A percentile compares a stretch with the other conserved stretches of the same genome.
Evolutionary conservation across 2,113 vertebrate species (phyloP).

Genomic region (Vulpes ferrilata): DNA sequence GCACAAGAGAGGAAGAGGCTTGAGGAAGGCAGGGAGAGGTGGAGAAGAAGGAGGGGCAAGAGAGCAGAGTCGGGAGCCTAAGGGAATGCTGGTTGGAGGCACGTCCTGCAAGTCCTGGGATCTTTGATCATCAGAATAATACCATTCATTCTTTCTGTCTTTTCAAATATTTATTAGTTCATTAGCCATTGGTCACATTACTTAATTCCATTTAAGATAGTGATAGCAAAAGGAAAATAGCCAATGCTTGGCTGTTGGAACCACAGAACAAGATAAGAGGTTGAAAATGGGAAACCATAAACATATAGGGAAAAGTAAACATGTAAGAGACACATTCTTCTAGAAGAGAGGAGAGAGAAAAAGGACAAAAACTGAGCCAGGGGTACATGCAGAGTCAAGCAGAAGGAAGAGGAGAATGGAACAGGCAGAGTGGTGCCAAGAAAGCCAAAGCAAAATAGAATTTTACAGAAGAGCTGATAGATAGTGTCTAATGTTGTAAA

Average conservation of each 20-base stretch:
- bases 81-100: background rate
- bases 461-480: background rate
- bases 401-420: background rate
- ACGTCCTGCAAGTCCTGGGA: background rate
- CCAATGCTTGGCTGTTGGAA: background rate
- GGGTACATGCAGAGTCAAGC: too few species aligned
- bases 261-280: background rate
- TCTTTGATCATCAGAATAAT: background rate
- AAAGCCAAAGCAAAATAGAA: background rate
- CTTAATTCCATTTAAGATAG: conserved; percentile 3
- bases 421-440: rapidly evolving
- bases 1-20: background rate
- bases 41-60: background rate
- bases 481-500: background rate
- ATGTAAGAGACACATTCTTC: background rate
- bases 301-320: background rate
- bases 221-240: background rate
- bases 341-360: background rate
- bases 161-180: conserved; percentile 20
- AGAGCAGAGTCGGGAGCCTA: background rate
- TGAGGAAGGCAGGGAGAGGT: background rate
- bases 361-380: background rate
- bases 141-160: background rate
- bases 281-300: background rate
- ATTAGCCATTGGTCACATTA: background rate